These are phyloP conservation scores for Coturnix japonica DNA, from an alignment of 2,113 vertebrate species.

Conservation along the genomic window DNA sequence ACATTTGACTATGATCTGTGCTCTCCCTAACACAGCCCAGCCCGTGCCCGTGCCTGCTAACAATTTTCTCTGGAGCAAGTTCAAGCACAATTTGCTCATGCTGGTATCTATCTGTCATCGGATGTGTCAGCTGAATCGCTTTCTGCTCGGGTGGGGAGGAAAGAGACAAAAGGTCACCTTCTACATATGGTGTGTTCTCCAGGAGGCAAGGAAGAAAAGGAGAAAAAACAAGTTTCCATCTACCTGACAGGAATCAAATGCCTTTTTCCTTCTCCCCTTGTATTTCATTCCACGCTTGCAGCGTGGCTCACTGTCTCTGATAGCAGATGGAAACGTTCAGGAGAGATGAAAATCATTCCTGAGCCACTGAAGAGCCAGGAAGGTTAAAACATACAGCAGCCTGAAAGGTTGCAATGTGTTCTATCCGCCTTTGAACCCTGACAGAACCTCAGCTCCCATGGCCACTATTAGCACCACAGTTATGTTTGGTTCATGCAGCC, in stretches of 20 bases:
- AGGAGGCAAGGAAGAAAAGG: not conserved
- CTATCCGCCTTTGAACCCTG: not conserved
- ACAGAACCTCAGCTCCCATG: not conserved
- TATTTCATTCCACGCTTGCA: not conserved
- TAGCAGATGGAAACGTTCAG: not conserved
- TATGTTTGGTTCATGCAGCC: not conserved
- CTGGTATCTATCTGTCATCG: constrained; percentile 30
- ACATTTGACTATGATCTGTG: not conserved
- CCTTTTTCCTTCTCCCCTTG: not conserved
- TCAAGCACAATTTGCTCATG: constrained; percentile 38
- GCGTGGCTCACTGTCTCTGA: not conserved
- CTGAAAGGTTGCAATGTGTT: not conserved
- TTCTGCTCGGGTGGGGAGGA: not conserved
- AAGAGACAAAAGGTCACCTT: constrained; percentile 49
- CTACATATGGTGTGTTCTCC: not conserved
- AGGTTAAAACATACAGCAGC: fast-evolving
- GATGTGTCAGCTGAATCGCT: constrained; percentile 3
- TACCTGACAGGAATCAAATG: not conserved
- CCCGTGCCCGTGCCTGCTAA: not conserved
- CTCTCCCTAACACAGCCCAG: not conserved
- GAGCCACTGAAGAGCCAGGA: fast-evolving
- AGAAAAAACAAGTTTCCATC: not conserved
- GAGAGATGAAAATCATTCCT: not conserved
- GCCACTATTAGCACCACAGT: not conserved
- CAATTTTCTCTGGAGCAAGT: constrained; percentile 41